Conservation (phyloP, 2,113 vertebrate species). For the Pogona vitticeps region DNA sequence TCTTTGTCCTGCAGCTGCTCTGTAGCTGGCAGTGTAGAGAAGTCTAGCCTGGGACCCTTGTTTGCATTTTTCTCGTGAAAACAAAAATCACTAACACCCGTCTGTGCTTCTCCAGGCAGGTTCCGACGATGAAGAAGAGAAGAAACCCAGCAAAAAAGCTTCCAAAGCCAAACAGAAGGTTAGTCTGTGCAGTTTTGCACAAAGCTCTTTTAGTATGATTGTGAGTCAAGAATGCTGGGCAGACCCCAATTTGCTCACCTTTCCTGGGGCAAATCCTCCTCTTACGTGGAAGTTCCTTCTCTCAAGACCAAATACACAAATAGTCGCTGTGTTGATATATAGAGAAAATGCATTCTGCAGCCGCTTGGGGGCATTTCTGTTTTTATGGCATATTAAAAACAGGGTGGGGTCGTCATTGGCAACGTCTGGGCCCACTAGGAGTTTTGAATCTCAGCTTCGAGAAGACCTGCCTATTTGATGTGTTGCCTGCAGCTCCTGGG, state of each 20-base stretch:
- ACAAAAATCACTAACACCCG: neutral
- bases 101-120: conserved; percentile 49
- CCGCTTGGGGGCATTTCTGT: no score
- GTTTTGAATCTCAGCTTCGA: no score
- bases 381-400: no score
- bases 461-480: no score
- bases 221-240: neutral
- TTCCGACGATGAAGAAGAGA: conserved; percentile 66
- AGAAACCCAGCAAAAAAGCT: conserved; percentile 59
- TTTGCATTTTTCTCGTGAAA: neutral
- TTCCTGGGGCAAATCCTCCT: neutral
- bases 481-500: no score
- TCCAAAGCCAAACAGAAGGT: conserved; percentile 64
- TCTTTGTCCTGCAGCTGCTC: neutral
- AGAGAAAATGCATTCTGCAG: no score
- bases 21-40: neutral
- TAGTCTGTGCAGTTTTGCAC: neutral
- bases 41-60: neutral
- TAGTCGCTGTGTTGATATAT: no score
- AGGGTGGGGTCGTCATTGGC: no score
- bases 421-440: no score
- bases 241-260: neutral
- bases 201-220: neutral
- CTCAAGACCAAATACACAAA: no score
- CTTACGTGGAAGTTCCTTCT: neutral